Base-by-base conservation (phyloP, 1,140 invertebrate species). In the Brachionus koreanus region DNA sequence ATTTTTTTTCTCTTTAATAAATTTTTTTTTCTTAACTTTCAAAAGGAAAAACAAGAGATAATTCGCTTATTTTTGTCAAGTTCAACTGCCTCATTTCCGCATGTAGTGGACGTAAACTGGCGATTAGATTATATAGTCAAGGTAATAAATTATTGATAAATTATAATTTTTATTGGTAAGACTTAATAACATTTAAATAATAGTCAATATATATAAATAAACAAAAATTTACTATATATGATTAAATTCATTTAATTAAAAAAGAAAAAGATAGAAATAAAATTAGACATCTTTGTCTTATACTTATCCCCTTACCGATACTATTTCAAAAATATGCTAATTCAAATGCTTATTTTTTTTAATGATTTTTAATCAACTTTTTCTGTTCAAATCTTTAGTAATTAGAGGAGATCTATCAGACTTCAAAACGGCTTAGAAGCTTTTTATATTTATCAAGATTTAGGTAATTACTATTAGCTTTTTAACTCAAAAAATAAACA, bases 51-150 rank as follows among this genome's bases (percentile, higher is more conserved):
- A 19, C 35, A 4, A 33, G 19, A 33, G 35, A 77, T 61, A 29
- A 77, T 77, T 49, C 75, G 75, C 13, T 25, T 61, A n/a, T 37
- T 77, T 33, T 37, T 77, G 23, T 19, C 43, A 52, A 77, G 75
- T 39, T 52, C 52, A 33, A 37, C 75, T 49, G 5, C 75, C 12
- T 61, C 75, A 6, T 65, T 57, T 43, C 49, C 76, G 5, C 49
- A 79, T 33, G 39, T 79, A 19, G 76, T 79, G 10, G 76, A 79
- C 23, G 76, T 79, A 23, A 57, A 61, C 12, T 79, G 76, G 76
- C 33, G 76, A 29, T 19, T 79, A 57, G 76, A 79, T n/a, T 79
- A 79, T 43, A 42, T 49, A 23, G n/a, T 79, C 19, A 79, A 79
- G 33, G 76, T 79, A 61, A 29, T 29, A 29, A 37, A 35, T 25